Evolutionary conservation across 2,113 vertebrate species (phyloP).

Genomic region (Cranoglanis bouderius): DNA sequence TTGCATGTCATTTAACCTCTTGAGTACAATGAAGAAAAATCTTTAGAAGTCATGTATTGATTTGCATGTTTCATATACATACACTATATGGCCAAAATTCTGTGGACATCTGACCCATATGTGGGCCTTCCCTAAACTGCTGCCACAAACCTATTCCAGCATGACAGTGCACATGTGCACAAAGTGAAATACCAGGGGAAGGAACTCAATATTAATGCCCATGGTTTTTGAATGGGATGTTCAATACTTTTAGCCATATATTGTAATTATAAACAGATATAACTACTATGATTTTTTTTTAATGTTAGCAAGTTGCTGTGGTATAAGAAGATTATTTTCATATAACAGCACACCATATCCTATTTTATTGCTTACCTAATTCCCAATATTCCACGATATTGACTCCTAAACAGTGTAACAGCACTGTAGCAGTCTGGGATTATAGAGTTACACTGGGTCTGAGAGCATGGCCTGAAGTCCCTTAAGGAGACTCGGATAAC

Average conservation of each 20-base stretch:
- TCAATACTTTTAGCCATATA: background rate
- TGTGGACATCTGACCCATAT: background rate
- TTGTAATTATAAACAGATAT: background rate
- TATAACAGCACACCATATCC: no score
- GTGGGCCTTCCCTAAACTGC: background rate
- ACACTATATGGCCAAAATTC: background rate
- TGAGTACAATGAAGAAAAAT: background rate
- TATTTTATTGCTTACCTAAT: no score
- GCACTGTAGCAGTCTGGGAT: slow-evolving; percentile 21
- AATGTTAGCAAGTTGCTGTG: background rate
- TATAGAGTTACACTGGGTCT: slow-evolving; percentile 47
- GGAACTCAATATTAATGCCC: background rate
- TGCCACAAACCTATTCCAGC: background rate
- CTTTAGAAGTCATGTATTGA: background rate
- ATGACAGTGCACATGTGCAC: background rate
- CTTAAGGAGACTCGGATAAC: slow-evolving; percentile 3
- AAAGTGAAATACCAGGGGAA: background rate
- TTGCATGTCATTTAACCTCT: background rate
- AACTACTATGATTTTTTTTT: background rate
- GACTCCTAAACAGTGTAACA: background rate
- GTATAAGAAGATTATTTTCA: background rate
- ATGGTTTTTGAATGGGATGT: background rate
- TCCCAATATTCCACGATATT: background rate
- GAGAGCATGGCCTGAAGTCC: background rate
- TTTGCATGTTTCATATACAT: background rate